A percentile compares a stretch with the other conserved stretches of the same genome.
These are phyloP conservation scores for Neoitamus cyanurus DNA, from an alignment of 2,888 invertebrate genomes.

Conservation along the genomic window DNA sequence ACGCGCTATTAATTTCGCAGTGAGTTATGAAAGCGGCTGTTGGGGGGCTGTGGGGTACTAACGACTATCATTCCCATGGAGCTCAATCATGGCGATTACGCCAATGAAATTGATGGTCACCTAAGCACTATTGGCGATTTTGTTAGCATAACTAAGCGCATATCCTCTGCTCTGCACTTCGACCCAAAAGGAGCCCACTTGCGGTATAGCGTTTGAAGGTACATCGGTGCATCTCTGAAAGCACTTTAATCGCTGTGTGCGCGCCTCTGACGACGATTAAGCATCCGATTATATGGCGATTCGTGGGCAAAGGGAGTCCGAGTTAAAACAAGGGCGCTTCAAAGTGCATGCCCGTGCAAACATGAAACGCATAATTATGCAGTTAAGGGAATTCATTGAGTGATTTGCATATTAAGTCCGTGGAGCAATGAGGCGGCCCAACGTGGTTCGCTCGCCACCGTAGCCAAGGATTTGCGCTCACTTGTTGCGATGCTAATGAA, in stretches of 20 bases:
- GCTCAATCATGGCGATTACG: constrained; percentile 16
- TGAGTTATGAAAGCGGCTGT: neutral
- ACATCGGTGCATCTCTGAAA: neutral
- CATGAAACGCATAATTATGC: neutral
- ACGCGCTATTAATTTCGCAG: neutral
- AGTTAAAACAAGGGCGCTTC: constrained; percentile 6
- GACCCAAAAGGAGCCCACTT: neutral
- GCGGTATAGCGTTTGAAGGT: neutral
- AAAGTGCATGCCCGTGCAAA: neutral
- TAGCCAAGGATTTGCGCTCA: neutral
- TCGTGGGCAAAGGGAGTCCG: neutral
- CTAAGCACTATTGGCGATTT: neutral
- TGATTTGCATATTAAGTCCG: constrained; percentile 12
- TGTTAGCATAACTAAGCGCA: neutral
- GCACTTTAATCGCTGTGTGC: too few species aligned
- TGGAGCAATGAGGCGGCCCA: neutral
- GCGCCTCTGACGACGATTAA: neutral
- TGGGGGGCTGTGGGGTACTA: neutral
- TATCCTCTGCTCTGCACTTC: neutral
- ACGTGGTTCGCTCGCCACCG: neutral
- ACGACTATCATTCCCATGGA: constrained; percentile 4
- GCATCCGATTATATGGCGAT: neutral
- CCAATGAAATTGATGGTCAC: constrained; percentile 3
- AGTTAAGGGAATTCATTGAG: constrained; percentile 12
- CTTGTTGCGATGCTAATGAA: constrained; percentile 3